Conservation (phyloP, 2,113 vertebrate species). For the Ia io region DNA sequence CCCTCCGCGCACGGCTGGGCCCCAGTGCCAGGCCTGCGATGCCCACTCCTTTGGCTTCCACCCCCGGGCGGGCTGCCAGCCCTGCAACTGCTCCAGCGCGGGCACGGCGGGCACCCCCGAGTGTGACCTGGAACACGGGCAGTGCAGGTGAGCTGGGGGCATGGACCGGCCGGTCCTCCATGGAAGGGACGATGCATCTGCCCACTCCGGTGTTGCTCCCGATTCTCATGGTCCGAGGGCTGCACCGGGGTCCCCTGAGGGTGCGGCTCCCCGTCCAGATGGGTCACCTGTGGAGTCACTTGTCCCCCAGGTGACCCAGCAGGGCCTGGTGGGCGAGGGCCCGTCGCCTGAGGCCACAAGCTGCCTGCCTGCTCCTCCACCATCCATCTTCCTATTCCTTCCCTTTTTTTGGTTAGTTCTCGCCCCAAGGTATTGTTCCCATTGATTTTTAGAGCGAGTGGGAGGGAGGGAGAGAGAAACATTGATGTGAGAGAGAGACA, state of each 20-base stretch:
- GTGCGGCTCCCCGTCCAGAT: accelerated
- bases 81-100: constrained; percentile 88
- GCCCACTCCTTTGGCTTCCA: constrained; percentile 90
- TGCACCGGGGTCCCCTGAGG: background rate
- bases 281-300: background rate
- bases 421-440: too few relatives aligned
- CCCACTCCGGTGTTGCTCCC: accelerated
- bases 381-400: background rate
- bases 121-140: constrained; percentile 87
- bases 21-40: constrained; percentile 88
- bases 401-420: too few relatives aligned
- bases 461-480: too few relatives aligned
- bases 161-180: too few relatives aligned
- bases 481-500: too few relatives aligned
- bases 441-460: too few relatives aligned
- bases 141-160: constrained; percentile 88
- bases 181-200: background rate
- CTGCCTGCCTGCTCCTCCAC: background rate
- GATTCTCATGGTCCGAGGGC: accelerated
- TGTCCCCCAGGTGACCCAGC: background rate
- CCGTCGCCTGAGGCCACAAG: too few relatives aligned
- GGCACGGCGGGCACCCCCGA: constrained; percentile 80
- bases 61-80: constrained; percentile 90
- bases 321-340: background rate
- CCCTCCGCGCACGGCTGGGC: constrained; percentile 89